Evolutionary conservation across 2,888 invertebrate species (phyloP).

Genomic region (Mythimna lalbum): DNA sequence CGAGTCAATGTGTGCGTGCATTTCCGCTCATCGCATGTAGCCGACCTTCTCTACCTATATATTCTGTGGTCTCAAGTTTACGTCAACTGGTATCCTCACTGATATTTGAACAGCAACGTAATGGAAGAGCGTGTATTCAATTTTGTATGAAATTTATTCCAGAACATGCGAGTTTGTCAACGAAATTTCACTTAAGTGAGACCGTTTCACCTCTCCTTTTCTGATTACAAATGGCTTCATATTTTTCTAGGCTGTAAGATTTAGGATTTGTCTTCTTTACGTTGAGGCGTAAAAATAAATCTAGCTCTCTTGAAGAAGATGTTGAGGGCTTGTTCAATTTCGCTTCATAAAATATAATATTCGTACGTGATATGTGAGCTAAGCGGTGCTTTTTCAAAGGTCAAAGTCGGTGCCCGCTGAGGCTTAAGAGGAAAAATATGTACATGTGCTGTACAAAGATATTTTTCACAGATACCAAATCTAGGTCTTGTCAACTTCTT

Average conservation of each 20-base stretch:
- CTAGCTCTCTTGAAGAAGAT: not conserved
- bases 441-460: not conserved
- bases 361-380: constrained; percentile 15
- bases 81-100: constrained; percentile 38
- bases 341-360: constrained; percentile 12
- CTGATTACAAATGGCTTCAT: constrained; percentile 21
- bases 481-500: not conserved
- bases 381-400: constrained; percentile 21
- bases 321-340: constrained; percentile 11
- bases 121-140: constrained; percentile 45
- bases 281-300: constrained; percentile 12
- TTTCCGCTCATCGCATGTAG: not conserved
- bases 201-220: constrained; percentile 31
- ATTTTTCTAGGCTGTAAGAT: constrained; percentile 33
- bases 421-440: not conserved
- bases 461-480: not conserved
- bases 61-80: constrained; percentile 8
- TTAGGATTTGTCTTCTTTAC: constrained; percentile 10
- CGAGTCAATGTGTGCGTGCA: not conserved
- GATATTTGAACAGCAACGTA: constrained; percentile 47
- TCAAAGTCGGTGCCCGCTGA: not conserved
- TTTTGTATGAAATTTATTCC: constrained; percentile 53
- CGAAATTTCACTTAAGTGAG: constrained; percentile 19
- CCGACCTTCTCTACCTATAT: constrained; percentile 2
- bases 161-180: constrained; percentile 29